Conservation (phyloP, 2,888 invertebrate species). For the Mimumesa dahlbomi region DNA sequence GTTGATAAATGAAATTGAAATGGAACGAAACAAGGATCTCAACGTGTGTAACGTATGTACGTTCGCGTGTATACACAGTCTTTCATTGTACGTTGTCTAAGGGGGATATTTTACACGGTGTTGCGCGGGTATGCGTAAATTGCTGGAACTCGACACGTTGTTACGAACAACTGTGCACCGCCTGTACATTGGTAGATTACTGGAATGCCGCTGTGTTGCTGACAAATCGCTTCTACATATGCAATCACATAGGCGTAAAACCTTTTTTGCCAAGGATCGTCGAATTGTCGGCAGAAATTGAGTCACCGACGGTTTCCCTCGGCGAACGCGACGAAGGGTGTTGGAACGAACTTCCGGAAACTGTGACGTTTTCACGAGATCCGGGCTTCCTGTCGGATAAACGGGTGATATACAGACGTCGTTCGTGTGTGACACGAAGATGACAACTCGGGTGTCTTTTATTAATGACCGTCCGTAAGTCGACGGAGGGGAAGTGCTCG, state of each 20-base stretch:
- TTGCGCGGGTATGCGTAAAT: constrained; percentile 28
- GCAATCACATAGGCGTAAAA: neutral
- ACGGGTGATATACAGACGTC: constrained; percentile 11
- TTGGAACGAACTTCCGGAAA: neutral
- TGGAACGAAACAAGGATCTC: neutral
- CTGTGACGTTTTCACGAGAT: too few species aligned
- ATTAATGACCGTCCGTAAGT: constrained; percentile 56
- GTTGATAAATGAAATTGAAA: constrained; percentile 1
- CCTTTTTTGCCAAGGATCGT: neutral
- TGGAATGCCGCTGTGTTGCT: constrained; percentile 37
- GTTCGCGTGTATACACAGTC: neutral
- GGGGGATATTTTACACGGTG: constrained; percentile 27
- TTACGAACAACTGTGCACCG: constrained; percentile 21
- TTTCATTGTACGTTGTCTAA: neutral
- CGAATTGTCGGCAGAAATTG: too few species aligned
- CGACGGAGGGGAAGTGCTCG: constrained; percentile 26
- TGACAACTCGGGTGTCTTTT: constrained; percentile 56
- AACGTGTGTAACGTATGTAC: neutral
- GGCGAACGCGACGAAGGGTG: too few species aligned
- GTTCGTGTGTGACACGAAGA: constrained; percentile 42
- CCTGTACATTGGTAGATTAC: constrained; percentile 28
- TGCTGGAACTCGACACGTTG: constrained; percentile 32
- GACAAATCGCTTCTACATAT: constrained; percentile 26
- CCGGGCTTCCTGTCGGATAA: constrained; percentile 6
- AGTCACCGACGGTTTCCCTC: too few species aligned